phyloP scores from a whole-genome alignment of 2,888 invertebrate species.

The Trachelus troglodyta region DNA sequence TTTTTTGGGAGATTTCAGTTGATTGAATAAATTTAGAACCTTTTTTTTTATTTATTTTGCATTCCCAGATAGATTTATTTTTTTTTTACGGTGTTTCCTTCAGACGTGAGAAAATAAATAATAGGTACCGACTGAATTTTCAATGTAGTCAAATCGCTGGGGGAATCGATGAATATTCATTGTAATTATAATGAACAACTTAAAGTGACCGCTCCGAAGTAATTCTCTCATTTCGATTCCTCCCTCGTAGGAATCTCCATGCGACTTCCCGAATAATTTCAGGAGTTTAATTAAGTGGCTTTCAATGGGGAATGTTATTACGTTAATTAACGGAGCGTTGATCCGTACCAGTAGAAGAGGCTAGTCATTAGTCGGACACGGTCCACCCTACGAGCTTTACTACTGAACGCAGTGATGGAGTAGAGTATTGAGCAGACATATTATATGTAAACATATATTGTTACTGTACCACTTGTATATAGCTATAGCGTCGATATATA shows the following conservation, averaged over 20 bases:
- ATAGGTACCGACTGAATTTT: not conserved
- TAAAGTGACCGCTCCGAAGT: not conserved
- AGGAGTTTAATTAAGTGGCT: not conserved
- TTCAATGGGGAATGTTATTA: not conserved
- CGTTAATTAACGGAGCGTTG: not conserved
- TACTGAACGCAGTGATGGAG: not conserved
- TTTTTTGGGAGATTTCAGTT: not conserved
- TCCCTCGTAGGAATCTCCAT: not conserved
- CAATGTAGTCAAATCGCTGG: not conserved
- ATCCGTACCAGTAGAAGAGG: constrained; percentile 33
- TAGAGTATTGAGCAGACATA: not conserved
- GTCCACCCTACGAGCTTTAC: not conserved
- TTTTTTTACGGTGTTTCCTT: not conserved
- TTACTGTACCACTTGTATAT: not conserved
- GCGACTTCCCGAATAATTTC: not conserved
- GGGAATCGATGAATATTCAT: not conserved
- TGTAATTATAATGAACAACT: not conserved
- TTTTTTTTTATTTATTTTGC: not conserved
- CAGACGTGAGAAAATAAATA: not conserved
- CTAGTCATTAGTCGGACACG: constrained; percentile 41
- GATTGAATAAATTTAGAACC: not conserved
- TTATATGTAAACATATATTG: not conserved
- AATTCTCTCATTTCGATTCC: not conserved
- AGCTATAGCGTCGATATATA: not conserved
- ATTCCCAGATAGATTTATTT: not conserved